Evolutionary conservation across 2,797 vertebrate species (phyloP), one percentile per base, ranked within the genome.

Genomic region (Oceanodroma leucorhoa): DNA sequence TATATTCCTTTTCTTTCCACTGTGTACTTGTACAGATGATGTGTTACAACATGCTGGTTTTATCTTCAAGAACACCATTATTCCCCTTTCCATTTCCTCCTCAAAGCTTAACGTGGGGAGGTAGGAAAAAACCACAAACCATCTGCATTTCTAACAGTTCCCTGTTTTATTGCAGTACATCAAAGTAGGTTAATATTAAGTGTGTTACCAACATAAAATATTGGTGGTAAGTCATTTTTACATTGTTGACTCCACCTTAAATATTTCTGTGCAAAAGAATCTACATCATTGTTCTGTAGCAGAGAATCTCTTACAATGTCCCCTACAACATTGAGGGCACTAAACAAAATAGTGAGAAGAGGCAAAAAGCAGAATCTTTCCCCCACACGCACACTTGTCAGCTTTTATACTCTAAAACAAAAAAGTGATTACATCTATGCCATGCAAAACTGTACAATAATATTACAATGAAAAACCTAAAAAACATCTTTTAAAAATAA

Each of bases 391-490:
- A 93, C 91, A 96, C 90, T 94, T 96, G 96, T 98, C 97, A 97
- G 98, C 97, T 98, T 97, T 98, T 97, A 97, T 96, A 97, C 95
- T 97, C 97, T 97, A 97, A 97, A 97, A 97, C 97, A 97, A 97
- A 97, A 97, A 98, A 98, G 98, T 99, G 98, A 99, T 98, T 98
- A 99, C 99, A 99, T 98, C 98, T 98, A 99, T 97, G 98, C 98
- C 99, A 99, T 99, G 99, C 99, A 99, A 99, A 99, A 99, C 99
- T 99, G 99, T 99, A 99, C 99, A 99, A 98, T 97, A 99, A 99
- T 98, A 98, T 99, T 99, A 99, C 98, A 99, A 98, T 98, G 98
- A 98, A 98, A 98, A 98, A 98, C 97, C 93, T 95, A 97, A 95
- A 97, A 98, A 97, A 97, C 72, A 58, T 96, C 53, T 96, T 95